Base-by-base conservation (phyloP, 1,140 invertebrate species). In the Prorops nasuta region DNA sequence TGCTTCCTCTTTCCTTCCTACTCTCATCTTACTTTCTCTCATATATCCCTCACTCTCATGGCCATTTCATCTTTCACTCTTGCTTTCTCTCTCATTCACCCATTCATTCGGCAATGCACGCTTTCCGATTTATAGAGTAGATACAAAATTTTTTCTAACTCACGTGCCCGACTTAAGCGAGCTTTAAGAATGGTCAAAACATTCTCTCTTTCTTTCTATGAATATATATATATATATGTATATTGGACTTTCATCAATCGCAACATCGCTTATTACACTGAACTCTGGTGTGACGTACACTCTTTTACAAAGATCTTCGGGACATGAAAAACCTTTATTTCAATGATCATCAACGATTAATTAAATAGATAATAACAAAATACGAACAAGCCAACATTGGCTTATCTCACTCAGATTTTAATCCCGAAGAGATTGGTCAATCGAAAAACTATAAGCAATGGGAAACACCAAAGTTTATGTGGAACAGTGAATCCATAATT, bases 301-400 rank as follows among this genome's bases (percentile, higher is more conserved):
- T 54, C 28, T 32, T 36, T 62, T 54, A 56, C 34, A 59, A 62
- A 59, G 41, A 46, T 54, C 41, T 50, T 63, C 45, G 42, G 51
- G 49, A 42, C 54, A 64, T 58, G 54, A 60, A 55, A 58, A 58
- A 19, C 54, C 10, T 64, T 63, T 63, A 63, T 64, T 64, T 55
- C 38, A 57, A 64, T 54, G 32, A 50, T 58, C 41, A 60, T 50
- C 48, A 63, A 63, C 28, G 56, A 57, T 56, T 49, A 63, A 63
- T 52, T 58, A 62, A 56, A 59, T 63, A 63, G 35, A 37, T 62
- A 56, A 56, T 58, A 56, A 63, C 58, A 64, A 63, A 63, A 53
- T 64, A 60, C 58, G 55, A 58, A 60, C 49, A 54, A 51, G 60
- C 56, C 60, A 63, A 24, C 44, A 46, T 44, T 56, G 48, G 44